phyloP scores from a whole-genome alignment of 2,113 vertebrate species.

The Etia nguti region DNA sequence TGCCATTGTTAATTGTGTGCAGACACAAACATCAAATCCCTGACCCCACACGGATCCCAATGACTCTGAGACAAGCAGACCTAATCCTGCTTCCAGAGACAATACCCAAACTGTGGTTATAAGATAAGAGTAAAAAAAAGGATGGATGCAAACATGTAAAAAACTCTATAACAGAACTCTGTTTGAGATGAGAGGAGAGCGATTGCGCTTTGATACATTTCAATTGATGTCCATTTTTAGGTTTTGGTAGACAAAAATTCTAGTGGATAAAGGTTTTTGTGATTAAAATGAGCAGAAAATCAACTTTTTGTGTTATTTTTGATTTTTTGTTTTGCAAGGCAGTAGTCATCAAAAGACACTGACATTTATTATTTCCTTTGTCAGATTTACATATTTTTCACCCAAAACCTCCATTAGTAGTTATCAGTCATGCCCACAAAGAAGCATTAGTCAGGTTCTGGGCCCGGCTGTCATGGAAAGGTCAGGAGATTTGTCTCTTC shows the following conservation, averaged over 20 bases:
- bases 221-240: neutral
- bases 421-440: slow-evolving; percentile 31
- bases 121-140: neutral
- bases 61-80: neutral
- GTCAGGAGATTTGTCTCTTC: slow-evolving; percentile 62
- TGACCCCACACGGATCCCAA: neutral
- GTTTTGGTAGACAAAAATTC: neutral
- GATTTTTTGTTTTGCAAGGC: neutral
- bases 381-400: slow-evolving; percentile 26
- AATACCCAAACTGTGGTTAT: neutral
- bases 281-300: neutral
- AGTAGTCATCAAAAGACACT: neutral
- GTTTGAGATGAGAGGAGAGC: neutral
- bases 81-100: neutral
- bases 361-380: slow-evolving; percentile 9
- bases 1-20: neutral
- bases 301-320: neutral
- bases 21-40: neutral
- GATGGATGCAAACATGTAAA: neutral
- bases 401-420: slow-evolving; percentile 15
- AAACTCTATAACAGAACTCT: neutral
- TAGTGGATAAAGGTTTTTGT: neutral
- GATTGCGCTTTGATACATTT: neutral
- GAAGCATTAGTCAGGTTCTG: slow-evolving; percentile 45
- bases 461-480: slow-evolving; percentile 37